Evolutionary conservation across 23 tunicate species (phyloP).

Genomic region (Corella eumyota): DNA sequence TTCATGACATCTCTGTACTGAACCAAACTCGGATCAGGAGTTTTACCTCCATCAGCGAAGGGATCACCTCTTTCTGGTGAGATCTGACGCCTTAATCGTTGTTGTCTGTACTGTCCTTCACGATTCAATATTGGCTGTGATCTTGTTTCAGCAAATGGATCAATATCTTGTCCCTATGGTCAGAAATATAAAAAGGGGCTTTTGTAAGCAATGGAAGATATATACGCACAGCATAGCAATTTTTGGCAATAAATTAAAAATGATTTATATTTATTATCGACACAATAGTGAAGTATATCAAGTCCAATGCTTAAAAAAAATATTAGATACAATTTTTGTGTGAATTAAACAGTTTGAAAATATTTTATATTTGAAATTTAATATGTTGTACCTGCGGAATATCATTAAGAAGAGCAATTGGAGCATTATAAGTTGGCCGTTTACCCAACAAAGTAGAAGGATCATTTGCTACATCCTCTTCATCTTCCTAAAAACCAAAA

Average conservation of each 20-base stretch:
- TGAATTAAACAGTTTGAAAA: too few relatives aligned
- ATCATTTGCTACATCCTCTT: constrained; percentile 59
- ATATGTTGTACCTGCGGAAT: constrained; percentile 77
- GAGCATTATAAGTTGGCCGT: constrained; percentile 78
- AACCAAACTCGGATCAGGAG: constrained; percentile 74
- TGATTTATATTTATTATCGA: too few relatives aligned
- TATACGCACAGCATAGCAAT: not conserved
- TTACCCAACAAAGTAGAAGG: constrained; percentile 53
- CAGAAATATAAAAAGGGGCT: too few relatives aligned
- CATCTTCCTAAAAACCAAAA: constrained; percentile 45
- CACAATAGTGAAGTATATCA: too few relatives aligned
- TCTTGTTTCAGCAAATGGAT: constrained; percentile 94
- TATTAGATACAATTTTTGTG: too few relatives aligned
- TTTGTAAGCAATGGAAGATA: not conserved
- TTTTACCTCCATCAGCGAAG: constrained; percentile 96
- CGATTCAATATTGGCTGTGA: constrained; percentile 55
- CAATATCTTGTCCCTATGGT: constrained; percentile 51
- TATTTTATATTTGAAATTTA: too few relatives aligned
- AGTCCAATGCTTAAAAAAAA: too few relatives aligned
- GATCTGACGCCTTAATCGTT: constrained; percentile 52
- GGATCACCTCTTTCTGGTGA: constrained; percentile 93
- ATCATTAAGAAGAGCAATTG: constrained; percentile 66
- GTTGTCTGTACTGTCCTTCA: constrained; percentile 73
- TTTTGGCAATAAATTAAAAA: not conserved
- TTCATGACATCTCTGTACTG: constrained; percentile 74